A percentile compares a stretch with the other conserved stretches of the same genome.
Conservation (phyloP, 2,888 invertebrate species). For the Antitype chi region DNA sequence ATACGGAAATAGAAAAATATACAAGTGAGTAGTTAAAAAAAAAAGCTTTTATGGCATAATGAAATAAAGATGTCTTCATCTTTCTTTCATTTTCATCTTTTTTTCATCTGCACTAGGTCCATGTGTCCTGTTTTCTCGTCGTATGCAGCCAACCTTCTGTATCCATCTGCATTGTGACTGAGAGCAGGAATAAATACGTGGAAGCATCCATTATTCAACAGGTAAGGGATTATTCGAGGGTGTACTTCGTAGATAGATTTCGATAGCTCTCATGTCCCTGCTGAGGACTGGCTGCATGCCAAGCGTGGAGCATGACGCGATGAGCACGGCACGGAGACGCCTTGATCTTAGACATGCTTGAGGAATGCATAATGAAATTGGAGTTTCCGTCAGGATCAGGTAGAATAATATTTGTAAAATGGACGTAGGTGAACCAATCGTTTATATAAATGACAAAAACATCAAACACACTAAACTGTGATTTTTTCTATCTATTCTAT, state of each 20-base stretch:
- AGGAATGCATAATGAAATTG: constrained; percentile 43
- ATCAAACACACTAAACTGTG: neutral
- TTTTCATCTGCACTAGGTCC: too few relatives aligned
- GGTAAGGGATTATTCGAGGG: constrained; percentile 76
- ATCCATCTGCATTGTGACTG: neutral
- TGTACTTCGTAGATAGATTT: constrained; percentile 73
- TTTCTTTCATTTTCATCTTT: too few relatives aligned
- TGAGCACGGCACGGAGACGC: constrained; percentile 25
- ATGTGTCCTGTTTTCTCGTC: neutral
- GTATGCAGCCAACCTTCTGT: constrained; percentile 15
- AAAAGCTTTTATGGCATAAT: too few relatives aligned
- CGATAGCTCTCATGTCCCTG: constrained; percentile 67
- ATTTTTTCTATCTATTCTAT: too few relatives aligned
- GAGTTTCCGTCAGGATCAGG: constrained; percentile 29
- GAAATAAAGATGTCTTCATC: too few relatives aligned
- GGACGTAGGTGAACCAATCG: neutral
- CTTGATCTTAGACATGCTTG: constrained; percentile 43
- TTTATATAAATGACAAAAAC: neutral
- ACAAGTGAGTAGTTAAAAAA: too few relatives aligned
- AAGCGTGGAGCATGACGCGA: constrained; percentile 62
- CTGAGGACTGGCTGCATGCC: constrained; percentile 71
- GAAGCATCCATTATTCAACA: constrained; percentile 82
- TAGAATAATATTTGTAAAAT: constrained; percentile 14
- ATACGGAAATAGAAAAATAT: neutral
- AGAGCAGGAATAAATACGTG: constrained; percentile 64